Percentiles rank a stretch among this genome's conserved stretches.
Conservation (phyloP, 2,113 vertebrate species). For the Ammodytes dubius region DNA sequence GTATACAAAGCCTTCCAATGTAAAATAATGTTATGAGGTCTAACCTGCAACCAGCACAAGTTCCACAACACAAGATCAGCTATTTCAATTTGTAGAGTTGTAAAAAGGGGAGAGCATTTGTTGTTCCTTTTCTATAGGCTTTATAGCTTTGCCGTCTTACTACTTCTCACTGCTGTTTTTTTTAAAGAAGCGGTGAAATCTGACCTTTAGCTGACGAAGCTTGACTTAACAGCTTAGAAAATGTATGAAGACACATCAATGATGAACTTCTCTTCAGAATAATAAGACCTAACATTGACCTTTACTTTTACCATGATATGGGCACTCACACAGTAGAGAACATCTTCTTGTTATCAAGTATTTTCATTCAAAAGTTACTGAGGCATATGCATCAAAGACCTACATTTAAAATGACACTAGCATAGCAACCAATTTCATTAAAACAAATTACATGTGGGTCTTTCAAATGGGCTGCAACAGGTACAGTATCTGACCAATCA, state of each 20-base stretch:
- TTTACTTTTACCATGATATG: slow-evolving; percentile 11
- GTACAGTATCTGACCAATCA: neutral
- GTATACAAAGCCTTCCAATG: neutral
- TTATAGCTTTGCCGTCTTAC: neutral
- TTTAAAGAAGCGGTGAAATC: neutral
- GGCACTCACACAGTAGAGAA: slow-evolving; percentile 10
- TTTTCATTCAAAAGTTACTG: neutral
- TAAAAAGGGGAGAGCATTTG: neutral
- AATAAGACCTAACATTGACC: neutral
- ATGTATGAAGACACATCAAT: neutral
- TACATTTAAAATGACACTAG: slow-evolving; percentile 5
- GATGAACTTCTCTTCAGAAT: neutral
- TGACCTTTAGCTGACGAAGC: neutral
- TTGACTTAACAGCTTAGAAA: neutral
- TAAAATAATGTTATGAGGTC: neutral
- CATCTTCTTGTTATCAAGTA: neutral
- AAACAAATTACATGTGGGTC: neutral
- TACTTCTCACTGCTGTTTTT: neutral
- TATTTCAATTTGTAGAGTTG: slow-evolving; percentile 9
- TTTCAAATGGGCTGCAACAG: slow-evolving; percentile 8
- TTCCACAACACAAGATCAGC: neutral
- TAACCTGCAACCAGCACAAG: neutral
- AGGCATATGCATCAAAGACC: slow-evolving; percentile 1
- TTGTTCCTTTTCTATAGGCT: neutral
- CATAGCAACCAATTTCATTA: slow-evolving; percentile 19